Evolutionary conservation across 2,888 invertebrate genomes (phyloP).

Genomic region (Lacanobia wlatinum): DNA sequence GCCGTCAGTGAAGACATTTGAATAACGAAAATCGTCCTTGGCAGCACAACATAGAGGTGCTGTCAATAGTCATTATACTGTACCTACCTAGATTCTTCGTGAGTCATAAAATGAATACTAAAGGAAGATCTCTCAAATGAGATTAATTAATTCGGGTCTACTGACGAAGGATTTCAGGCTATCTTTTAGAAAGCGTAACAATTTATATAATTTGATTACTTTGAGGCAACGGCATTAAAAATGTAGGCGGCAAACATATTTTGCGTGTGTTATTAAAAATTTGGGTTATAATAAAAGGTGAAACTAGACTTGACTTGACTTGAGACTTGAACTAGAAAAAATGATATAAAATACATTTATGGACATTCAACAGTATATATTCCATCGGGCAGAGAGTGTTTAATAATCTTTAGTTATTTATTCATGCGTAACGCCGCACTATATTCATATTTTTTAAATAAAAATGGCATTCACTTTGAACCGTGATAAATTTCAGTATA

Average conservation of each 20-base stretch:
- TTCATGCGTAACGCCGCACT: neutral
- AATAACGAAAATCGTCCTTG: neutral
- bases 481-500: too few species aligned
- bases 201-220: conserved; percentile 3
- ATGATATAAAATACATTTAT: neutral
- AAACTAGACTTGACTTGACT: neutral
- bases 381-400: conserved; percentile 18
- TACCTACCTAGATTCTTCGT: neutral
- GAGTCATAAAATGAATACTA: conserved; percentile 1
- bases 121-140: conserved; percentile 20
- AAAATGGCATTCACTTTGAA: conserved; percentile 16
- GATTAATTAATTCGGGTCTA: neutral
- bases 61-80: neutral
- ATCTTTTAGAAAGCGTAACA: conserved; percentile 7
- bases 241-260: neutral
- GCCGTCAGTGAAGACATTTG: neutral
- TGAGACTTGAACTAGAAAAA: too few species aligned
- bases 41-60: neutral
- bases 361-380: conserved; percentile 43
- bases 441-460: neutral
- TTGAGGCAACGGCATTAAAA: neutral
- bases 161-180: neutral
- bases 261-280: neutral
- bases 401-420: conserved; percentile 31
- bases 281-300: neutral